These are phyloP conservation scores for Hirudo medicinalis DNA, from an alignment of 1,140 invertebrate species.

Conservation along the genomic window DNA sequence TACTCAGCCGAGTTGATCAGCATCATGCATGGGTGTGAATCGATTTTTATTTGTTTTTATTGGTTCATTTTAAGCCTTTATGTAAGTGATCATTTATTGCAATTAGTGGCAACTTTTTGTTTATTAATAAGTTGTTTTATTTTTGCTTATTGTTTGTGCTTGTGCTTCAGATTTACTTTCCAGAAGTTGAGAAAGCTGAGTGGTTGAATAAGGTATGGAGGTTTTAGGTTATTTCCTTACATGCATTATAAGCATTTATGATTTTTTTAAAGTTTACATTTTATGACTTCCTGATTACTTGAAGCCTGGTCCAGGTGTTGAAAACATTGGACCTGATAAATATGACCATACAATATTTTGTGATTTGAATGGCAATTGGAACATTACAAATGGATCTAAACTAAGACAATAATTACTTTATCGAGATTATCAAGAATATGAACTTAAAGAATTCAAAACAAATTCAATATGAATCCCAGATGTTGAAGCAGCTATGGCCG, in stretches of 20 bases:
- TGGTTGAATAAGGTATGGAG: slow-evolving; percentile 73
- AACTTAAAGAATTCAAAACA: too few species aligned
- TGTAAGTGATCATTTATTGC: neutral
- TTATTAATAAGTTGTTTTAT: neutral
- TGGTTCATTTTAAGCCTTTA: neutral
- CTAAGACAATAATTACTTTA: too few species aligned
- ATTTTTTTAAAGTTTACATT: too few species aligned
- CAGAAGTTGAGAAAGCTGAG: slow-evolving; percentile 81
- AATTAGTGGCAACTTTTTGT: neutral
- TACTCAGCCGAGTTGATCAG: slow-evolving; percentile 27
- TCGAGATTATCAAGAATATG: too few species aligned
- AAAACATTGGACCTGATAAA: too few species aligned
- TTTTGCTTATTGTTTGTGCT: slow-evolving; percentile 2
- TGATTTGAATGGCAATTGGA: too few species aligned
- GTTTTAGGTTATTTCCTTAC: too few species aligned
- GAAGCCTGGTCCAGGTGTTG: too few species aligned
- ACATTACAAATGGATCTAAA: too few species aligned
- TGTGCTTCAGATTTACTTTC: slow-evolving; percentile 65
- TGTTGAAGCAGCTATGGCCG: slow-evolving; percentile 82
- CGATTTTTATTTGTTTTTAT: neutral
- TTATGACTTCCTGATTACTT: too few species aligned
- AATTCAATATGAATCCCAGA: slow-evolving; percentile 37
- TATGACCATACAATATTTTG: too few species aligned
- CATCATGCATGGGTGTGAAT: slow-evolving; percentile 27
- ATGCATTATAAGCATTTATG: too few species aligned